Conservation (phyloP, 1,140 invertebrate species). For the Acromyrmex charruanus region DNA sequence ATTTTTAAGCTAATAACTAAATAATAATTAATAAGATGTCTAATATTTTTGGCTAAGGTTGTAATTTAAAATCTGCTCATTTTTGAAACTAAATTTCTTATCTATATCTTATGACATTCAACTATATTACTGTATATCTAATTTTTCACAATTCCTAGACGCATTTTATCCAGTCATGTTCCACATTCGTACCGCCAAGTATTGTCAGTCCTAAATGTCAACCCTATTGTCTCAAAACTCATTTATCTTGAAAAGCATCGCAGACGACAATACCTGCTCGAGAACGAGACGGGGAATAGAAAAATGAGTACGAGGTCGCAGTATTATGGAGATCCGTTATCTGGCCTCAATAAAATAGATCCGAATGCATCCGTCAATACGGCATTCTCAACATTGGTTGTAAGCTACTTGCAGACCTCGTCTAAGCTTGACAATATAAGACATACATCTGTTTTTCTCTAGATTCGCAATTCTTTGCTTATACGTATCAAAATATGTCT, state of each 20-base stretch:
- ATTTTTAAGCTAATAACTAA: too few species aligned
- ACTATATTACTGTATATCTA: constrained; percentile 2
- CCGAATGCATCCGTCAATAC: constrained; percentile 63
- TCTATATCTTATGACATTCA: constrained; percentile 18
- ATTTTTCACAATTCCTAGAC: constrained; percentile 15
- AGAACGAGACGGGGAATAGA: constrained; percentile 61
- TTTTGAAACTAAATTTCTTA: constrained; percentile 11
- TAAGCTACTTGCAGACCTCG: constrained; percentile 20
- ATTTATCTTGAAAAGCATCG: constrained; percentile 70
- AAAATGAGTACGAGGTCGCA: constrained; percentile 53
- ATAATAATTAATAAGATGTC: too few species aligned
- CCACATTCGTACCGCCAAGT: constrained; percentile 37
- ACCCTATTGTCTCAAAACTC: constrained; percentile 70
- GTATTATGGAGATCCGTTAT: constrained; percentile 62
- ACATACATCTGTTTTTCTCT: not conserved
- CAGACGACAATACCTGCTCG: constrained; percentile 63
- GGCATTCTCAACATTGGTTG: constrained; percentile 37
- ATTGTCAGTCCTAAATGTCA: constrained; percentile 64
- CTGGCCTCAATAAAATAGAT: constrained; percentile 54
- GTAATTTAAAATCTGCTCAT: not conserved
- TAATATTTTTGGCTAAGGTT: too few species aligned
- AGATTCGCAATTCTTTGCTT: not conserved
- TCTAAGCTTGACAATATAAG: constrained; percentile 17
- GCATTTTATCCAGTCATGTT: constrained; percentile 40
- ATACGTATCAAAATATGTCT: not conserved